phyloP scores from a whole-genome alignment of 2,888 invertebrate species.

The Drosophila dives region DNA sequence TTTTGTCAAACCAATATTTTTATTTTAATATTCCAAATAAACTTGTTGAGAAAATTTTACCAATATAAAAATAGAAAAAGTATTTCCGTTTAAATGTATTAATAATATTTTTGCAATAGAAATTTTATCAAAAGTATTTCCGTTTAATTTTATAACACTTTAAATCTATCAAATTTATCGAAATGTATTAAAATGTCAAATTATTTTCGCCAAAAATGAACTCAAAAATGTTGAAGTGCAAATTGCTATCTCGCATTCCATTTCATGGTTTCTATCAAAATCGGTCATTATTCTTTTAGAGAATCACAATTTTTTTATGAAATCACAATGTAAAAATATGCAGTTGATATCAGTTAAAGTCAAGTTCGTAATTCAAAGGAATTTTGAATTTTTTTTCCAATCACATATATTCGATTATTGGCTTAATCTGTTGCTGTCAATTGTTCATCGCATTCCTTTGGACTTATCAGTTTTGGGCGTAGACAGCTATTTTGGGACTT shows the following conservation, averaged over 20 bases:
- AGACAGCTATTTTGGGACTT: slow-evolving; percentile 2
- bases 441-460: slow-evolving; percentile 7
- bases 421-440: slow-evolving; percentile 22
- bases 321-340: slow-evolving; percentile 62
- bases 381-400: too few species aligned
- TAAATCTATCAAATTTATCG: background rate
- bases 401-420: slow-evolving; percentile 17
- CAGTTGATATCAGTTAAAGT: slow-evolving; percentile 35
- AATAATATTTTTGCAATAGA: background rate
- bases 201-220: background rate
- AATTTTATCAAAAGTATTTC: background rate
- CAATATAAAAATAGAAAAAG: background rate
- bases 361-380: slow-evolving; percentile 31
- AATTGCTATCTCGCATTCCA: slow-evolving; percentile 42
- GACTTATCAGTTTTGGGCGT: slow-evolving; percentile 17
- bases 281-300: slow-evolving; percentile 31
- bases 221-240: background rate
- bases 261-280: slow-evolving; percentile 7
- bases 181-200: background rate
- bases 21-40: too few species aligned
- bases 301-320: slow-evolving; percentile 41
- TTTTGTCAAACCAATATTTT: background rate
- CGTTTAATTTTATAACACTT: too few species aligned
- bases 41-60: background rate
- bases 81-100: background rate